These are phyloP conservation scores for Scaptodrosophila latifasciaeformis DNA, from an alignment of 2,888 invertebrate genomes.

Conservation along the genomic window DNA sequence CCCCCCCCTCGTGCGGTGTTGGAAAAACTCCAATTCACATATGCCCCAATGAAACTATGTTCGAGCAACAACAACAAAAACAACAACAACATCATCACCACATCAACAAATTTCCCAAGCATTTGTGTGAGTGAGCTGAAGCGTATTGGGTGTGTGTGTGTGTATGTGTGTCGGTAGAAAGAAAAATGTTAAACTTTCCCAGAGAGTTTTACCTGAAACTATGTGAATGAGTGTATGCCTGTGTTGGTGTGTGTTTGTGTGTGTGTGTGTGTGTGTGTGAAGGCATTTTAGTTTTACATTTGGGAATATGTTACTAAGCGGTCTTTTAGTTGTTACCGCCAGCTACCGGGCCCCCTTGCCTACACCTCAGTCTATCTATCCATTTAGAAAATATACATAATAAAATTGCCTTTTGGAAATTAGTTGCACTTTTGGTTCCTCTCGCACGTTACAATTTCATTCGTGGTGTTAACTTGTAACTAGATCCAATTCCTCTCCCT, in stretches of 20 bases:
- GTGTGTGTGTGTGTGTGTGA: neutral
- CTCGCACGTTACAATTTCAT: slow-evolving; percentile 41
- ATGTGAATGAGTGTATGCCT: neutral
- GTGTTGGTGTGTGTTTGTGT: neutral
- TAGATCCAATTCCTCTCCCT: neutral
- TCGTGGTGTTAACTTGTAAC: slow-evolving; percentile 3
- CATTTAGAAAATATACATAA: slow-evolving; percentile 16
- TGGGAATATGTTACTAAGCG: slow-evolving; percentile 50
- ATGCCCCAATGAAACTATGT: no score
- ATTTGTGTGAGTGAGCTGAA: no score
- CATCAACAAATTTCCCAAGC: no score
- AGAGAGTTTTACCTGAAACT: no score
- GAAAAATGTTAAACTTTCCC: no score
- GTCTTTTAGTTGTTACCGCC: neutral
- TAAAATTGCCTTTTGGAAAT: slow-evolving; percentile 63
- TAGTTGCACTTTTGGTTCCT: slow-evolving; percentile 47
- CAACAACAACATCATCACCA: no score
- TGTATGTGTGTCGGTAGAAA: neutral
- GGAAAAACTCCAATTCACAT: no score
- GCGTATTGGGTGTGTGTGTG: no score
- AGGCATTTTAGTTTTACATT: slow-evolving; percentile 63
- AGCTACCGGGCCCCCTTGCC: neutral
- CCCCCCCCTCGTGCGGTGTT: no score
- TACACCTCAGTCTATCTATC: neutral
- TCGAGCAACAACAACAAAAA: no score